A percentile compares a stretch with the other conserved stretches of the same genome.
Evolutionary conservation across 2,888 invertebrate genomes (phyloP).

Genomic region (Ramazzottius varieornatus): DNA sequence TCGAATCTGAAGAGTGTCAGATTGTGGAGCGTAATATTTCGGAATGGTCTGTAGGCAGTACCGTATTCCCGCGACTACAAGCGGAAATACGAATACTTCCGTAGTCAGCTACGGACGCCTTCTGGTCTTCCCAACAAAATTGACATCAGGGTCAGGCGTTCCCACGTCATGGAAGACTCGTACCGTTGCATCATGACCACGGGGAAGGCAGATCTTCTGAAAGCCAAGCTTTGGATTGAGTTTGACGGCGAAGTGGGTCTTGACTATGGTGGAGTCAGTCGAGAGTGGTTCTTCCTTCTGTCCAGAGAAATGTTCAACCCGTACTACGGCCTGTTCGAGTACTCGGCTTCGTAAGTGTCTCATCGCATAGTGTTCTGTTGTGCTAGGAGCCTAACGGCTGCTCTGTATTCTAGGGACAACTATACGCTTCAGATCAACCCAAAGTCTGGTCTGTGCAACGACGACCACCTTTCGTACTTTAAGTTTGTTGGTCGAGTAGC

Average conservation of each 20-base stretch:
- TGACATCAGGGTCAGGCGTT: constrained; percentile 66
- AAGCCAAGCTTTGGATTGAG: constrained; percentile 94
- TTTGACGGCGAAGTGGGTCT: constrained; percentile 86
- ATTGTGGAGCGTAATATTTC: no score
- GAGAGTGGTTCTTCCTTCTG: constrained; percentile 94
- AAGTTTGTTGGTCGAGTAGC: constrained; percentile 92
- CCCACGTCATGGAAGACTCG: constrained; percentile 81
- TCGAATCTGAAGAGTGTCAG: no score
- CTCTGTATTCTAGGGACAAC: constrained; percentile 44
- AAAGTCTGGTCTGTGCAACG: constrained; percentile 83
- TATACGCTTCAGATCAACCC: constrained; percentile 97
- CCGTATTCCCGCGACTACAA: constrained; percentile 97
- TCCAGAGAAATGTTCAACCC: constrained; percentile 99
- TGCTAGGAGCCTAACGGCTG: no score
- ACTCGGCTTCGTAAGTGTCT: constrained; percentile 68
- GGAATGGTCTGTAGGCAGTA: constrained; percentile 63
- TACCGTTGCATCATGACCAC: constrained; percentile 78
- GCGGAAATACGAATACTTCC: constrained; percentile 91
- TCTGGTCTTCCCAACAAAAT: constrained; percentile 83
- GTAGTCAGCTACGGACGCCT: constrained; percentile 78
- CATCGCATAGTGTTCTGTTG: not conserved
- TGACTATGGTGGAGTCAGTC: constrained; percentile 82
- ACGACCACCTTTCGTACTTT: constrained; percentile 89
- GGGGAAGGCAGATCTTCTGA: constrained; percentile 62
- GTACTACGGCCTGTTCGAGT: constrained; percentile 95